phyloP scores from a whole-genome alignment of 2,113 vertebrate genomes.

The Rhabdomys dilectus region DNA sequence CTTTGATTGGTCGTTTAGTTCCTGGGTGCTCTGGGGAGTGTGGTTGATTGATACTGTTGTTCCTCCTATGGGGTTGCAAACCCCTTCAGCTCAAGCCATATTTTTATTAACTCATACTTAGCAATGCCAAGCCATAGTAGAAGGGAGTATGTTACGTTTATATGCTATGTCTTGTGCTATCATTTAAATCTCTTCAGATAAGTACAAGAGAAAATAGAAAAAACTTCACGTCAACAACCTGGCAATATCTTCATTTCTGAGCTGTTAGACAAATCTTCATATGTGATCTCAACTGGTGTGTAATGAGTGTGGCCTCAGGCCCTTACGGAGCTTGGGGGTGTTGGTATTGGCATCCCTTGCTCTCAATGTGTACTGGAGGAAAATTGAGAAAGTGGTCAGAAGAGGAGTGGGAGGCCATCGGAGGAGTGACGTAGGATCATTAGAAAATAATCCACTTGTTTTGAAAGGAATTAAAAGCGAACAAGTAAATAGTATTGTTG shows the following conservation, averaged over 20 bases:
- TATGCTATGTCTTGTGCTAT: neutral
- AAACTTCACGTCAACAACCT: neutral
- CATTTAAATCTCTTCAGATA: slow-evolving; percentile 22
- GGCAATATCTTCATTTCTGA: neutral
- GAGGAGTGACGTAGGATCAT: slow-evolving; percentile 50
- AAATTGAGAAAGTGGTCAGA: neutral
- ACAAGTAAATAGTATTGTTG: slow-evolving; percentile 59
- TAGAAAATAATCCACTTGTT: slow-evolving; percentile 28
- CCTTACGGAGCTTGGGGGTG: neutral
- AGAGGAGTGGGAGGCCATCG: slow-evolving; percentile 33
- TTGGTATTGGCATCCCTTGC: neutral
- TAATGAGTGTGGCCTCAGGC: neutral
- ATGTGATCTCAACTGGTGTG: neutral
- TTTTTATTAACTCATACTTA: neutral
- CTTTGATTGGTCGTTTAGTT: too few species aligned
- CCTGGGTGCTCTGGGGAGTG: too few species aligned
- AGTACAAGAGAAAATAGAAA: slow-evolving; percentile 46
- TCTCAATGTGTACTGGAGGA: neutral
- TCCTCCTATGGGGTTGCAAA: too few species aligned
- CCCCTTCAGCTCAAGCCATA: neutral
- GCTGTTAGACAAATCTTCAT: neutral
- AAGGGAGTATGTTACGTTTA: neutral
- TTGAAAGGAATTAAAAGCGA: slow-evolving; percentile 39
- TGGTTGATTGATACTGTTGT: too few species aligned
- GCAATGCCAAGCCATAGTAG: neutral